Base-by-base conservation (phyloP, 2,888 invertebrate genomes). In the Leptura quadrifasciata region DNA sequence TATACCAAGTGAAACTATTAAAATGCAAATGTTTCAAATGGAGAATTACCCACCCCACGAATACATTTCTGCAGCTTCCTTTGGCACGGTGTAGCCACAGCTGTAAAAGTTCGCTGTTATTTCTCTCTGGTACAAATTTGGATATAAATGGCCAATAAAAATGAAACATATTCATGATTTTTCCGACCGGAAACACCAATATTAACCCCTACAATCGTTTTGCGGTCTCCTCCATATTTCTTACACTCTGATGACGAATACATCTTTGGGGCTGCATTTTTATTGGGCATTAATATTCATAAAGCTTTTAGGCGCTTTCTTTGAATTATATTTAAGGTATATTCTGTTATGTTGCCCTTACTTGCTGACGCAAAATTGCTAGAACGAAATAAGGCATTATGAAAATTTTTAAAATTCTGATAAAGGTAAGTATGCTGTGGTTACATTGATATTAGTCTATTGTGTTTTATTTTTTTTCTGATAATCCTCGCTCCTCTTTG, bases 101-200 rank as follows among this genome's bases (percentile, higher is more conserved):
- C 76, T 35, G 67, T 61, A 24, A 17, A 18, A 20, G 35, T 52
- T 70, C 81, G 79, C 85, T 85, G 86, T 80, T 84, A 86, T 86
- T 85, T 87, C 83, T 86, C 86, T 79, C 80, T 86, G 86, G 85
- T 86, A 86, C 85, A 85, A 86, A 88, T 87, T 87, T 85, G 84
- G 86, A 86, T 88, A 88, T 88, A 88, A 89, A 89, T 88, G 89
- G 88, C 88, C 89, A 88, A 89, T 89, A 89, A 89, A 89, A 89
- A 89, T 89, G 88, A 89, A 89, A 89, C 88, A 89, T 89, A 89
- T 89, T 89, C 89, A 89, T 89, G 88, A 88, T 88, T 88, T 87
- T 88, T 88, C 86, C 88, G 85, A 86, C 86, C 87, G 88, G 87
- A 88, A 88, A 88, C 84, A 80, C 82, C 85, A 85, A 86, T 86